Percentiles rank a stretch among this genome's conserved stretches.
Conservation (phyloP, 2,888 invertebrate species). For the Orthosia cruda region DNA sequence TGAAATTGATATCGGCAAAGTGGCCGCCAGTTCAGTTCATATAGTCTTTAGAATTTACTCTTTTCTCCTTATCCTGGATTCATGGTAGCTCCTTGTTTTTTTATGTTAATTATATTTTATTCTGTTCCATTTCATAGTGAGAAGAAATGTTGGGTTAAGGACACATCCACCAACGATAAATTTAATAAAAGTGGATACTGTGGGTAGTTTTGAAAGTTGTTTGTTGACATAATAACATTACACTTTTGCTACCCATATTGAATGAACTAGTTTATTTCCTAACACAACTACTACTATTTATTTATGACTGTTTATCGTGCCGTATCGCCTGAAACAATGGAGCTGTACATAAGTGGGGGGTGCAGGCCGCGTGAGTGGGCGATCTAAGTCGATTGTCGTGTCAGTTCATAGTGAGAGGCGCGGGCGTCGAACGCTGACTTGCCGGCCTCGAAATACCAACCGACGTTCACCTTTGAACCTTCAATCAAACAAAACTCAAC, state of each 20-base stretch:
- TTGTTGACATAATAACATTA: background rate
- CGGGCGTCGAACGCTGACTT: constrained; percentile 85
- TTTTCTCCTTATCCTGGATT: no score
- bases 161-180: background rate
- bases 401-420: constrained; percentile 84
- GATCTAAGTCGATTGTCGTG: constrained; percentile 73
- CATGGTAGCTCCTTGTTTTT: no score
- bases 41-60: no score
- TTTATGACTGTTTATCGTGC: constrained; percentile 13
- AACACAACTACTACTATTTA: background rate
- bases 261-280: no score
- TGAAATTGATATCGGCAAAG: no score
- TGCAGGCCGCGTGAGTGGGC: constrained; percentile 82
- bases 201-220: background rate
- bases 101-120: no score
- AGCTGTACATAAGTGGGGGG: constrained; percentile 81
- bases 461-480: constrained; percentile 72
- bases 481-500: constrained; percentile 59
- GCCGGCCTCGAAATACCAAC: constrained; percentile 77
- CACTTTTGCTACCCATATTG: no score
- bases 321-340: constrained; percentile 75
- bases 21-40: no score
- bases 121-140: no score
- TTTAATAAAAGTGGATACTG: background rate
- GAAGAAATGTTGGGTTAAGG: background rate